Base-by-base conservation (phyloP, 2,113 vertebrate genomes). In the Acanthisitta chloris region DNA sequence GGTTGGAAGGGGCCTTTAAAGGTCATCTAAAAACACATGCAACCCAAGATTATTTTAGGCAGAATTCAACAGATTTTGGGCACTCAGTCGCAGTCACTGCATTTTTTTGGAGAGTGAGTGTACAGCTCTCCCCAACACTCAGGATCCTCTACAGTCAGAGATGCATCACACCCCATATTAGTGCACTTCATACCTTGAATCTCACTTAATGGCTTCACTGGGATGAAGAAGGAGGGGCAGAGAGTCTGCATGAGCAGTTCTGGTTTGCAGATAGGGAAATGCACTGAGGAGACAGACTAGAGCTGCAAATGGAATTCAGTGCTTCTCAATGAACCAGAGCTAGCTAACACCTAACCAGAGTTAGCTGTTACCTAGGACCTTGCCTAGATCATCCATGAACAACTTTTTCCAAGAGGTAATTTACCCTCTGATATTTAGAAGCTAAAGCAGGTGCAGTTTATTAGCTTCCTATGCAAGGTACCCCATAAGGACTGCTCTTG, bases 391-490 rank as follows among this genome's bases (percentile, higher is more conserved):
- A 88, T 36, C 55, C 40, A 55, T 40, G 84, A 74, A 49, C 15
- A 55, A 36, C 43, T 48, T 94, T 49, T 65, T 45, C 43, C 51
- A 83, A 70, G 54, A 84, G 20, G 31, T 40, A 69, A 83, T 84
- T 85, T 48, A 87, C 43, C 11, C 54, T 73, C 42, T 87, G 73
- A 81, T 79, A 91, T 76, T 85, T 59, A 87, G 66, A 91, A 64
- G 69, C 38, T 74, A 81, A 91, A 88, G 77, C 26, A 92, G 77
- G 77, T 88, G 43, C 61, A 74, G 55, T 92, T 95, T 78, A 86
- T 80, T 43, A 58, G 64, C 55, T 74, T 81, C 67, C 64, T 66
- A 40, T 43, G 45, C 0, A 5, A 74, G 67, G 46, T 55, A 55
- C 51, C 19, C 73, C 34, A 9, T 43, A 34, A 42, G 61, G 73